A percentile compares a stretch with the other conserved stretches of the same genome.
Conservation (phyloP, 2,888 invertebrate species). For the Ochropacha duplaris region DNA sequence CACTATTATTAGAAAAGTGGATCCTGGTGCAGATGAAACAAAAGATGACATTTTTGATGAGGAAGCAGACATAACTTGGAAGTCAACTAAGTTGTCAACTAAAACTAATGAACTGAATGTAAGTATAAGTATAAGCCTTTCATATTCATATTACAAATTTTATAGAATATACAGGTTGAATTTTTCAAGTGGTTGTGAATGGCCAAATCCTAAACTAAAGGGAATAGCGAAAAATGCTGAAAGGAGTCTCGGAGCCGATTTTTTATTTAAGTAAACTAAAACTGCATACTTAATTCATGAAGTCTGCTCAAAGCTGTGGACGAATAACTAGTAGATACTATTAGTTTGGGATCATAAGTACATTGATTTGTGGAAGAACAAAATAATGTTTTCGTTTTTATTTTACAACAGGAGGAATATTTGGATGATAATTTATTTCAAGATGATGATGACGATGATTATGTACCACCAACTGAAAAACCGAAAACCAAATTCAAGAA, state of each 20-base stretch:
- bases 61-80: conserved; percentile 62
- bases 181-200: too few species aligned
- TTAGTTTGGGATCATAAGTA: background rate
- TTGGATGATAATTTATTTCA: conserved; percentile 66
- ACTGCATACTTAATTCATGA: too few species aligned
- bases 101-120: conserved; percentile 51
- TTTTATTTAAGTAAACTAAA: too few species aligned
- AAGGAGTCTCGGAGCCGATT: too few species aligned
- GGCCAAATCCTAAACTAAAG: too few species aligned
- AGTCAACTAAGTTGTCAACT: conserved; percentile 33
- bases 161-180: too few species aligned
- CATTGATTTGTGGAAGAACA: background rate
- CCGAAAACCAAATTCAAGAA: conserved; percentile 68
- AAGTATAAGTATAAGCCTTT: conserved; percentile 28
- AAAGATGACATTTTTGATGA: conserved; percentile 31
- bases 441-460: conserved; percentile 72
- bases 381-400: conserved; percentile 2
- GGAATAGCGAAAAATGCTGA: too few species aligned
- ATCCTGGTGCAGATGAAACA: conserved; percentile 43
- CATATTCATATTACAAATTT: too few species aligned
- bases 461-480: conserved; percentile 64
- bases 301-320: too few species aligned
- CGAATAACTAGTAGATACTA: too few species aligned
- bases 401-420: conserved; percentile 57
- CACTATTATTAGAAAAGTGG: conserved; percentile 76